Evolutionary conservation across 2,113 vertebrate genomes (phyloP), one percentile per base, ranked within the genome.

Genomic region (Epinephelus moara): DNA sequence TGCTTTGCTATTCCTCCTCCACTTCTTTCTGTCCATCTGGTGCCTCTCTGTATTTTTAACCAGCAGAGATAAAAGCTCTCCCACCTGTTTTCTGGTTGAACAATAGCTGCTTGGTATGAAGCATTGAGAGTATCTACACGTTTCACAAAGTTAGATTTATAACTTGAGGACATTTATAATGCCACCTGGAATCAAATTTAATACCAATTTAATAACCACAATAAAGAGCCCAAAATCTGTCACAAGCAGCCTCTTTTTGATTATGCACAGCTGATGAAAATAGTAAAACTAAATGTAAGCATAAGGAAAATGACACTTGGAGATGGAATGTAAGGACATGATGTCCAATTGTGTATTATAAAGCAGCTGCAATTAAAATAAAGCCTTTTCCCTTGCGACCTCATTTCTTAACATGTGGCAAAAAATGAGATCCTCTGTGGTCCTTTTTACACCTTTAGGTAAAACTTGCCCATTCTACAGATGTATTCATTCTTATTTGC

Each of bases 1-100:
- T 68, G 71, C 70, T 45, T 45, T 45, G 42, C 42, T 45, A 3
- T 45, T 78, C 8, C 70, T 75, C 71, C 69, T 42, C 30, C 74
- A 69, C 52, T 69, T 80, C 82, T 27, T 84, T 55, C 52, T 15
- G 47, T 84, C 84, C 84, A 87, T 86, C 84, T 87, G 88, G 17
- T 70, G 52, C 69, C 73, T 68, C 68, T 70, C 67, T 89, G 80
- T 92, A 90, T 90, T 92, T 91, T 88, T 88, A 90, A 91, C 78
- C 77, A 85, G 75, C 33, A 1, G 25, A 87, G 82, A 89, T 90
- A 86, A 91, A 90, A 81, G 85, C 80, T 80, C 80, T 78, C 79
- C 83, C 84, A 86, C 82, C 87, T 89, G 83, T 74, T 84, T 73
- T 77, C 88, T 69, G 81, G 60, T 70, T 84, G 61, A 74, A 71